These are phyloP conservation scores for Nettapus auritus DNA, from an alignment of 2,113 vertebrate genomes.

Conservation along the genomic window DNA sequence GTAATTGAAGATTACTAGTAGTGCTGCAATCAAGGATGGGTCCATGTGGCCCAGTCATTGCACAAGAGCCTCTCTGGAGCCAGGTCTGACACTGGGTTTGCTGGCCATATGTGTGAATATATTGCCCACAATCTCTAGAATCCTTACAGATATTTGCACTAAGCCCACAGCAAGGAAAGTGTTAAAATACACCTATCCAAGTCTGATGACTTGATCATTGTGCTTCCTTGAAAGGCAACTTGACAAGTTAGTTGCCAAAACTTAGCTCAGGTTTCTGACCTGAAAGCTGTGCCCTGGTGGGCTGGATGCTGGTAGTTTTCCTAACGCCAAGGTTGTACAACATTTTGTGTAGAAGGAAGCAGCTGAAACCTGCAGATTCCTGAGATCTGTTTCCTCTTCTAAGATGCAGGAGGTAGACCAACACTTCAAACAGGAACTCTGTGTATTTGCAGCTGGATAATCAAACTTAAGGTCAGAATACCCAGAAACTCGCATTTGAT, in stretches of 20 bases:
- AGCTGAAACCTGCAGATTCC: not conserved
- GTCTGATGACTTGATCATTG: not conserved
- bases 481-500: not conserved
- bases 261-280: slow-evolving; percentile 12
- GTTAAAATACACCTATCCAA: slow-evolving; percentile 17
- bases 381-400: not conserved
- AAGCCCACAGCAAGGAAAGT: not conserved
- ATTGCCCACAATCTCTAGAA: not conserved
- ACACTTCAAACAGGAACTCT: not conserved
- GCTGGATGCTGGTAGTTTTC: not conserved
- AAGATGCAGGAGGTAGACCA: not conserved
- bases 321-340: not conserved
- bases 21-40: not conserved
- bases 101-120: not conserved
- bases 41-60: not conserved
- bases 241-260: slow-evolving; percentile 4
- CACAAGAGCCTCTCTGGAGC: not conserved
- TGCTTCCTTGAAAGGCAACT: not conserved
- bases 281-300: not conserved
- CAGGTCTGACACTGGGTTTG: not conserved
- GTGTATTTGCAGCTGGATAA: not conserved
- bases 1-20: not conserved
- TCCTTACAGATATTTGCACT: not conserved
- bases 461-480: not conserved
- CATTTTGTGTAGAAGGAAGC: not conserved